A percentile compares a stretch with the other conserved stretches of the same genome.
Conservation (phyloP, 1,140 invertebrate species). For the Ips typographus region DNA sequence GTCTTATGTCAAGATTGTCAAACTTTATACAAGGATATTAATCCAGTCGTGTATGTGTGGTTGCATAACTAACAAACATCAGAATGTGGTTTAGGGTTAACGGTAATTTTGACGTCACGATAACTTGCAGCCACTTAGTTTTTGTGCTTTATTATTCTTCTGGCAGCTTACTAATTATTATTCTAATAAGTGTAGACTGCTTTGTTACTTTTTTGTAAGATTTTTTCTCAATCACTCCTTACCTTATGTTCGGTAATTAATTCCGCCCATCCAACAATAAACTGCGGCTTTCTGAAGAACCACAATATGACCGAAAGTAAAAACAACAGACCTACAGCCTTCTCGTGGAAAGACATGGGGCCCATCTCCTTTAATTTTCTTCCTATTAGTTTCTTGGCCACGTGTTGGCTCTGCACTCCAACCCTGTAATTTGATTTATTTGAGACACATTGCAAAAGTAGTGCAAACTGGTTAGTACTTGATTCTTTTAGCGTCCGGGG, state of each 20-base stretch:
- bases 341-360: constrained; percentile 79
- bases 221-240: constrained; percentile 19
- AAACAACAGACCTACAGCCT: constrained; percentile 74
- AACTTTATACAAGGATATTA: too few species aligned
- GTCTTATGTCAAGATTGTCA: too few species aligned
- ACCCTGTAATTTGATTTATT: constrained; percentile 26
- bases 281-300: constrained; percentile 85
- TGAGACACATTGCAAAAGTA: neutral
- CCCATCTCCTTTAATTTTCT: constrained; percentile 77
- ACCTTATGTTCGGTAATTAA: constrained; percentile 57
- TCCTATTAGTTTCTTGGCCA: constrained; percentile 67
- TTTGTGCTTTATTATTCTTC: too few species aligned
- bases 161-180: too few species aligned
- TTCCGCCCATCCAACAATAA: constrained; percentile 76
- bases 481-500: constrained; percentile 46
- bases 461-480: constrained; percentile 13
- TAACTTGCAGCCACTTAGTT: too few species aligned
- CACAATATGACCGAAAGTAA: constrained; percentile 78
- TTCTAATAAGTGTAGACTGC: neutral
- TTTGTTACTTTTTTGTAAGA: constrained; percentile 2
- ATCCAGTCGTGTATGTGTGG: too few species aligned
- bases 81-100: too few species aligned
- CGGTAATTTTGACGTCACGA: too few species aligned
- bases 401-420: constrained; percentile 56
- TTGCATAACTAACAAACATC: too few species aligned